Evolutionary conservation across 2,888 invertebrate genomes (phyloP).

Genomic region (Parapristionchus giblindavisi): DNA sequence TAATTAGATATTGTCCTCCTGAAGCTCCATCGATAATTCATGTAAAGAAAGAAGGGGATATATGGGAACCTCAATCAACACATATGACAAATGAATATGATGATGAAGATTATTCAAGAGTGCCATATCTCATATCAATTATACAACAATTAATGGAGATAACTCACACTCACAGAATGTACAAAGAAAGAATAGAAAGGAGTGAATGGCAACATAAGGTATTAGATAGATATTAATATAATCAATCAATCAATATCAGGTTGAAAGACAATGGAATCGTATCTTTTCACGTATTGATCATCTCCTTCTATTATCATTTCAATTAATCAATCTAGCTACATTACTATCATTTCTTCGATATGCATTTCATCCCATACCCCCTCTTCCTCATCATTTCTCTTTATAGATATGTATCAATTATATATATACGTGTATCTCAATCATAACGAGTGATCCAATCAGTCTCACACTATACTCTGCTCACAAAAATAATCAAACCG

Average conservation of each 20-base stretch:
- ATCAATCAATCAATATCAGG: conserved; percentile 46
- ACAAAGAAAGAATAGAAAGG: conserved; percentile 58
- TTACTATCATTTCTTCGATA: conserved; percentile 63
- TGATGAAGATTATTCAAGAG: conserved; percentile 7
- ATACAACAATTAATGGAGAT: conserved; percentile 56
- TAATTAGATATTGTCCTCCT: too few relatives aligned
- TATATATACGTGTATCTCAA: neutral
- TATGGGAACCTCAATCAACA: too few relatives aligned
- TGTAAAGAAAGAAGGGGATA: too few relatives aligned
- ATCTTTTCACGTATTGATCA: conserved; percentile 64
- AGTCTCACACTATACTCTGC: neutral
- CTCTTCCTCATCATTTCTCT: conserved; percentile 58
- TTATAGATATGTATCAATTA: conserved; percentile 37
- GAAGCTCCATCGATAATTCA: too few relatives aligned
- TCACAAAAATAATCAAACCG: too few relatives aligned
- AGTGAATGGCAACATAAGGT: conserved; percentile 43
- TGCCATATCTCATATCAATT: conserved; percentile 46
- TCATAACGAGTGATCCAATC: conserved; percentile 15
- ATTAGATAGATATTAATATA: neutral
- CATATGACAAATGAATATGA: neutral
- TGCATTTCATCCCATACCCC: conserved; percentile 61
- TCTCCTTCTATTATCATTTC: conserved; percentile 63
- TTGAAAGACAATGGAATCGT: conserved; percentile 66
- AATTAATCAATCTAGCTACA: conserved; percentile 61
- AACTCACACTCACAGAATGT: conserved; percentile 55